Conservation (phyloP, 2,797 vertebrate species). For the Diceros bicornis region DNA sequence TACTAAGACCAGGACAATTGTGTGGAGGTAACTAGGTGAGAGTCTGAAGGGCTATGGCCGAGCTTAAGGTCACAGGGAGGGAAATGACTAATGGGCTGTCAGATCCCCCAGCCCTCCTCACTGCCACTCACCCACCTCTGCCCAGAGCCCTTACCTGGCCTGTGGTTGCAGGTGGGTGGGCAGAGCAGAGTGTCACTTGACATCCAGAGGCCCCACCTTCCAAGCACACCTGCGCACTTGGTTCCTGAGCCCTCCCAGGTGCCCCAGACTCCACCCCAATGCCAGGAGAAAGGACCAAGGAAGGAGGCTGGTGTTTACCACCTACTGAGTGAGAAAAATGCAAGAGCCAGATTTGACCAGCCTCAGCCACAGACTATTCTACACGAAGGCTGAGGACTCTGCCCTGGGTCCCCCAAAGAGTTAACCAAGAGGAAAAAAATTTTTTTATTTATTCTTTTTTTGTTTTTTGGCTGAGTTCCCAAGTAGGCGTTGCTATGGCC, state of each 20-base stretch:
- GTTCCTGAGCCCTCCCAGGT: not conserved
- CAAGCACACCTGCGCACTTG: too few species aligned
- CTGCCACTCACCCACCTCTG: not conserved
- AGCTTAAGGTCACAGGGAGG: not conserved
- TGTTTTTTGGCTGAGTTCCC: not conserved
- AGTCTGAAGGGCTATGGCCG: not conserved
- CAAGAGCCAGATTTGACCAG: too few species aligned
- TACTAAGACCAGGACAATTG: not conserved
- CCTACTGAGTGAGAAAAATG: not conserved
- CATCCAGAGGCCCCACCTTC: not conserved
- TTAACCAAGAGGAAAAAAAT: not conserved
- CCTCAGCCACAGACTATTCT: not conserved
- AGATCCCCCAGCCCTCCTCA: accelerated
- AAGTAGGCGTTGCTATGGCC: not conserved
- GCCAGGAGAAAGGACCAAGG: not conserved
- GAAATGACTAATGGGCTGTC: not conserved
- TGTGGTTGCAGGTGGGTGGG: not conserved
- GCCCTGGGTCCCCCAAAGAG: not conserved
- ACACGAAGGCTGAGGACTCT: not conserved
- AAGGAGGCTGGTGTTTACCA: not conserved
- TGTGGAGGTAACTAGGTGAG: accelerated
- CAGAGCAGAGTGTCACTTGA: not conserved
- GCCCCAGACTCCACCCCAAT: not conserved
- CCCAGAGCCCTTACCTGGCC: not conserved
- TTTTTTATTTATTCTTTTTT: not conserved